Base-by-base conservation (phyloP, 2,888 invertebrate species). In the Syritta pipiens region DNA sequence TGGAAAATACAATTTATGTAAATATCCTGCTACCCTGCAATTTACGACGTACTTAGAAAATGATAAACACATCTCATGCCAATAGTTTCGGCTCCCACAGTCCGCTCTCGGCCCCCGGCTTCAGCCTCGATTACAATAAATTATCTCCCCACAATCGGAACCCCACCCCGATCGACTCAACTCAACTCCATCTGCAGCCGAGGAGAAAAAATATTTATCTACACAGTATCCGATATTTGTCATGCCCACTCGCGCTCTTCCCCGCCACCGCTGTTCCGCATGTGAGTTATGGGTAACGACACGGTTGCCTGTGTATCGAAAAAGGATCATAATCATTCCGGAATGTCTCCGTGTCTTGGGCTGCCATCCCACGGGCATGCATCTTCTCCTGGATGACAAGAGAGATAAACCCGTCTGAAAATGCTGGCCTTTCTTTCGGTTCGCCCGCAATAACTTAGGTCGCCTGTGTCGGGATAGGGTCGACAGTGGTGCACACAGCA, bases 361-460 rank as follows among this genome's bases (percentile, higher is more conserved):
- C 37, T 59, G 46, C 22, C 59, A 44, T 53, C 53, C 51, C 59
- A 48, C 48, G 40, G 51, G 32, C 51, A 53, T 46, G 44, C 40
- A 53, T n/a, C n/a, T n/a, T n/a, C n/a, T 57, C 28, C 44, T 30
- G 19, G 26, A 48, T 65, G 65, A 53, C 49, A 1, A 32, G 14
- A 49, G 30, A 44, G 46, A 75, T 62, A 44, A 75, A 37, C 46
- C 46, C 46, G 35, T 51, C 37, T 46, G 28, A 44, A 44, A 57
- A 48, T 57, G 30, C 20, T 72, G 59, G 65, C 59, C 74, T 65
- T n/a, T n/a, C n/a, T 74, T 42, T 37, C 40, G 30, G 48, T 57
- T 63, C 40, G 24, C 10, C 42, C 40, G 17, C 55, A 42, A 69
- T 42, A 49, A 40, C 69, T 44, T 46, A 44, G 51, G 44, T 69